Evolutionary conservation across 2,797 vertebrate genomes (phyloP).

Genomic region (Oreochromis grahami): DNA sequence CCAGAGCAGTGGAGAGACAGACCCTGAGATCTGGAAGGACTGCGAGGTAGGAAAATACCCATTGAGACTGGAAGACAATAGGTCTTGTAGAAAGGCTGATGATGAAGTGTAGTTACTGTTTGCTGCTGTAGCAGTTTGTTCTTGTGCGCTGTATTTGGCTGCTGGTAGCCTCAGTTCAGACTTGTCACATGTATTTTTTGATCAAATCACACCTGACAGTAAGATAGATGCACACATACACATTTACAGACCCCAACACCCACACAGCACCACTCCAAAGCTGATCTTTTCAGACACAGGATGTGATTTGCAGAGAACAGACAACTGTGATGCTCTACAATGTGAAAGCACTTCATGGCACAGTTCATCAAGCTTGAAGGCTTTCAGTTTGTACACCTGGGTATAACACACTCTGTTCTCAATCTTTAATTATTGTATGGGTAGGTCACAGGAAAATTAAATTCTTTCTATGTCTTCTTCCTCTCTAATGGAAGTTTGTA

Average conservation of each 20-base stretch:
- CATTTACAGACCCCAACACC: neutral
- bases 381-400: neutral
- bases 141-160: slow-evolving; percentile 7
- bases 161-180: slow-evolving; percentile 34
- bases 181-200: slow-evolving; percentile 40
- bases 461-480: neutral
- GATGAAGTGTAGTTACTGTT: neutral
- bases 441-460: neutral
- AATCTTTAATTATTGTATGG: neutral
- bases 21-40: slow-evolving; percentile 85
- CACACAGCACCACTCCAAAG: neutral
- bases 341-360: neutral
- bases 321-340: slow-evolving; percentile 10
- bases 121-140: slow-evolving; percentile 12
- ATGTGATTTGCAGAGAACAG: slow-evolving; percentile 21
- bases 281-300: slow-evolving; percentile 37
- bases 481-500: neutral
- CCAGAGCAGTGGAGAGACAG: slow-evolving; percentile 77
- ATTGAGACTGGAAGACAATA: neutral
- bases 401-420: neutral
- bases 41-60: slow-evolving; percentile 82
- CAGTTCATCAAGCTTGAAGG: neutral
- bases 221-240: neutral
- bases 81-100: neutral
- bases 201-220: slow-evolving; percentile 37